Evolutionary conservation across 2,797 vertebrate species (phyloP).

Genomic region (Eidolon dupreanum): DNA sequence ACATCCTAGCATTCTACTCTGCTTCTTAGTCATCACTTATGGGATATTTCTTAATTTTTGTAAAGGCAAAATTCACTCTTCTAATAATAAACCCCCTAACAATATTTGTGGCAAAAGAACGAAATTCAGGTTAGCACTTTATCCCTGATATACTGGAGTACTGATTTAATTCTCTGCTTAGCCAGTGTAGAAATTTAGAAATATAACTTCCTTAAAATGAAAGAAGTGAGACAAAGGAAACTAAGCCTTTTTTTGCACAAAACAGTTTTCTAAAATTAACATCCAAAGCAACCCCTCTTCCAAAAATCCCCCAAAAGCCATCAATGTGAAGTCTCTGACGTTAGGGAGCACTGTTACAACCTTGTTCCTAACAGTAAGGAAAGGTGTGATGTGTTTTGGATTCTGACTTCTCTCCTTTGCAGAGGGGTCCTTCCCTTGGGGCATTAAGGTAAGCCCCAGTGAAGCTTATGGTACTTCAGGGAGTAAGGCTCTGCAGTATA

Average conservation of each 20-base stretch:
- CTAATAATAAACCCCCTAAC: neutral
- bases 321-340: neutral
- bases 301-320: neutral
- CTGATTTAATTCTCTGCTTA: constrained; percentile 12
- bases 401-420: neutral
- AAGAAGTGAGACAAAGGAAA: constrained; percentile 58
- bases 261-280: neutral
- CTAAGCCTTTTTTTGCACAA: neutral
- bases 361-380: neutral
- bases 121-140: neutral
- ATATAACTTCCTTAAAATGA: neutral
- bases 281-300: neutral
- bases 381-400: neutral
- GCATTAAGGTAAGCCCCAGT: neutral
- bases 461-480: neutral
- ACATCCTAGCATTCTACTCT: constrained; percentile 1
- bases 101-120: neutral
- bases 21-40: constrained; percentile 1
- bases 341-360: neutral
- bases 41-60: neutral
- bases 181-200: constrained; percentile 15
- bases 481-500: neutral
- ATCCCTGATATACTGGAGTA: neutral
- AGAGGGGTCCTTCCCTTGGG: neutral
- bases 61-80: constrained; percentile 24